Evolutionary conservation across 37 sponge, comb jelly and placozoan species (phyloP), one percentile per base, ranked within the genome.

Genomic region (Beroe forskalii): DNA sequence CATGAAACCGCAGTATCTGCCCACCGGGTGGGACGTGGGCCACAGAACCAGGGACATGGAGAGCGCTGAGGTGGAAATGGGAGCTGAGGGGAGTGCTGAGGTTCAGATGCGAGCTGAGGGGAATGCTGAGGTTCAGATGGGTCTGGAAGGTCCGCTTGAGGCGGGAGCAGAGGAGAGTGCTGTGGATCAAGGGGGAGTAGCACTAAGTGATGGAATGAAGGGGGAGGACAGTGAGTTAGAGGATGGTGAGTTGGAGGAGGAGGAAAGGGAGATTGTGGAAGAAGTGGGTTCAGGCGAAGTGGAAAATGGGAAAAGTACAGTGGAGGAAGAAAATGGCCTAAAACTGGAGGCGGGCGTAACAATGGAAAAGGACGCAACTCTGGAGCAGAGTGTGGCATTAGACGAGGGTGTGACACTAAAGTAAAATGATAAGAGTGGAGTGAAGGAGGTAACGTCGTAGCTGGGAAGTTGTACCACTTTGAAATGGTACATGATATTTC

Each of bases 1-100:
- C 43, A 80, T 80, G 86, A 80, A 80, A 44, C 86, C 86, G n/a
- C 48, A 80, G 55, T 23, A 43, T 27, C 86, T 80, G 0, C 86
- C 86, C 20, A 44, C 14, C 2, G 86, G 86, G 6, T 80, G 86
- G 86, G 14, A 48, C 42, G 44, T 41, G 1, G 86, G 35, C 20
- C 86, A 80, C 86, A 80, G 35, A 38, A 80, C 86, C 1, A 32
- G 72, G 39, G 72, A 69, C 17, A 69, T 32, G 72, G 19, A 14
- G 1, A 69, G 25, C 28, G 66, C 20, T 4, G 66, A 55, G 60
- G 60, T 17, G 17, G 17, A 55, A 17, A 17, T 20, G 60, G 60
- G 17, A 17, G 17, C 17, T 9, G 17, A 55, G 60, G 60, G 60
- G 17, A 55, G 60, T 9, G 60, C 9, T 55, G 60, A 9, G 60